Evolutionary conservation across 2,797 vertebrate species (phyloP).

Genomic region (Sebastes minor): DNA sequence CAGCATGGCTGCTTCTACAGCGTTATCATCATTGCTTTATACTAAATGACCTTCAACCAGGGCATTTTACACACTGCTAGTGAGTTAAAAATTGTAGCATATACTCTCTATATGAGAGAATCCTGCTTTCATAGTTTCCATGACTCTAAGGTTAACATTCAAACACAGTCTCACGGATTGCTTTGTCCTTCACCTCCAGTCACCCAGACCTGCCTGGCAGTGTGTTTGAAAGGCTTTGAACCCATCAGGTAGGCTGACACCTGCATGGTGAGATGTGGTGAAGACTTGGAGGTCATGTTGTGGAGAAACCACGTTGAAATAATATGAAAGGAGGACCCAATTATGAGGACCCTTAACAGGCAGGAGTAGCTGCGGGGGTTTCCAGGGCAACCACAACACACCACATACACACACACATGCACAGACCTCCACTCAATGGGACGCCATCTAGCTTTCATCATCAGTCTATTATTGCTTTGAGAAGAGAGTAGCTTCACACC

Average conservation of each 20-base stretch:
- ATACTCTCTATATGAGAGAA: not conserved
- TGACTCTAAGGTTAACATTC: constrained; percentile 37
- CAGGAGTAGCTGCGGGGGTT: constrained; percentile 76
- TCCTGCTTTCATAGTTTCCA: not conserved
- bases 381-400: constrained; percentile 76
- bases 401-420: constrained; percentile 16
- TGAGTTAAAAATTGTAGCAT: not conserved
- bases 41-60: not conserved
- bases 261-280: constrained; percentile 55
- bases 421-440: constrained; percentile 63
- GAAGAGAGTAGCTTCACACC: constrained; percentile 60
- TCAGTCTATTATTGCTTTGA: constrained; percentile 73
- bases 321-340: constrained; percentile 83
- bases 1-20: not conserved
- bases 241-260: constrained; percentile 73
- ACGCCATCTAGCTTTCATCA: constrained; percentile 78
- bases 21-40: not conserved
- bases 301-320: constrained; percentile 66
- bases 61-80: not conserved
- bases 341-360: constrained; percentile 82
- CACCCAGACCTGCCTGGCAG: constrained; percentile 32
- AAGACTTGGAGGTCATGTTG: constrained; percentile 66
- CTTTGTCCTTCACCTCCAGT: constrained; percentile 66
- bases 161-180: constrained; percentile 28
- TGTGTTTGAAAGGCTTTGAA: constrained; percentile 78